Conservation (phyloP, 2,888 invertebrate genomes). For the Ochlodes sylvanus region DNA sequence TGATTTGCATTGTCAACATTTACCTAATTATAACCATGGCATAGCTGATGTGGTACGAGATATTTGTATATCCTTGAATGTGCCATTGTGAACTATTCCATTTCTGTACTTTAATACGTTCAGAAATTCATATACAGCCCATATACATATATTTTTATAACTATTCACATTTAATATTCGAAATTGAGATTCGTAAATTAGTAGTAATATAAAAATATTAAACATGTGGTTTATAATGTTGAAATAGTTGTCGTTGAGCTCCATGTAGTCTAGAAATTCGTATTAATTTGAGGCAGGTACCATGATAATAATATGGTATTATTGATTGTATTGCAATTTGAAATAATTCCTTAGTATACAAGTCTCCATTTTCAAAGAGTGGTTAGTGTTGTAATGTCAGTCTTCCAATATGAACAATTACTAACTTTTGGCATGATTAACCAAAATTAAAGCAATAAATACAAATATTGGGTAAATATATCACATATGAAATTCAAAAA, state of each 20-base stretch:
- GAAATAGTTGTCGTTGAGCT: slow-evolving; percentile 39
- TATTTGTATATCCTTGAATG: slow-evolving; percentile 48
- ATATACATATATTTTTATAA: slow-evolving; percentile 76
- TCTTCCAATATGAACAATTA: slow-evolving; percentile 40
- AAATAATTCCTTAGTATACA: slow-evolving; percentile 66
- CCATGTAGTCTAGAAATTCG: slow-evolving; percentile 33
- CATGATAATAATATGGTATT: slow-evolving; percentile 64
- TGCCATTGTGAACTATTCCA: slow-evolving; percentile 69
- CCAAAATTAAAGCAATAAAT: slow-evolving; percentile 28
- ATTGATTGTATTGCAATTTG: slow-evolving; percentile 56
- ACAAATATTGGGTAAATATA: slow-evolving; percentile 4
- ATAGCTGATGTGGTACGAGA: slow-evolving; percentile 19
- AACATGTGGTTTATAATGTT: slow-evolving; percentile 48
- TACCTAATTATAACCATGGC: slow-evolving; percentile 9
- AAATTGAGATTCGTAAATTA: slow-evolving; percentile 73
- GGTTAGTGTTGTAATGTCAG: slow-evolving; percentile 38
- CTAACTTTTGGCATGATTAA: slow-evolving; percentile 27
- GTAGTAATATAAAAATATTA: slow-evolving; percentile 51
- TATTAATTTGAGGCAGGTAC: slow-evolving; percentile 43
- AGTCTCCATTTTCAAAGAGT: slow-evolving; percentile 40
- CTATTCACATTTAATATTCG: slow-evolving; percentile 77
- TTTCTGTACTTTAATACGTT: slow-evolving; percentile 56
- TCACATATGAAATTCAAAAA: slow-evolving; percentile 17
- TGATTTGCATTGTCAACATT: slow-evolving; percentile 22
- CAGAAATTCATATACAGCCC: slow-evolving; percentile 71